phyloP scores from a whole-genome alignment of 2,797 vertebrate species.

The Molossus molossus region DNA sequence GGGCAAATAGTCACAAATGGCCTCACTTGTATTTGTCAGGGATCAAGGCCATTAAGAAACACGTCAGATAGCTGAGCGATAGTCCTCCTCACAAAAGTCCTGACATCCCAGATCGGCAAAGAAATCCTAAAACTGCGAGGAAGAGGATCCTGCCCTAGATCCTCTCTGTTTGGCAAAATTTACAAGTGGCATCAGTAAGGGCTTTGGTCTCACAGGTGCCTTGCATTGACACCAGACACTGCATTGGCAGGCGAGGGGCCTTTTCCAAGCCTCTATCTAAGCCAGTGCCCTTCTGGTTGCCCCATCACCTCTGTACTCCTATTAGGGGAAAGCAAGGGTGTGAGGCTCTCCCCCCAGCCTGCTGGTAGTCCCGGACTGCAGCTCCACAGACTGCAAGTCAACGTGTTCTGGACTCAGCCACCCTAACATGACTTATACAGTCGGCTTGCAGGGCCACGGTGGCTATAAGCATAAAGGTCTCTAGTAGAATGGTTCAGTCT shows the following conservation, averaged over 20 bases:
- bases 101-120: neutral
- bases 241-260: neutral
- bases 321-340: neutral
- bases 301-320: neutral
- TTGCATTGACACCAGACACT: neutral
- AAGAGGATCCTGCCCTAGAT: neutral
- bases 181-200: neutral
- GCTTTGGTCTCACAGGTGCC: neutral
- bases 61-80: neutral
- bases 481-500: neutral
- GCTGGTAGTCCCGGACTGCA: neutral
- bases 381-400: neutral
- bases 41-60: conserved; percentile 23
- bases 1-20: conserved; percentile 47
- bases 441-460: neutral
- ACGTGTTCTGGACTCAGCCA: neutral
- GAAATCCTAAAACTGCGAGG: neutral
- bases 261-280: neutral
- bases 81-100: neutral
- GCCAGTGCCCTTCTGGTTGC: neutral
- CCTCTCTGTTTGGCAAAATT: neutral
- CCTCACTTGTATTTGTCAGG: conserved; percentile 6
- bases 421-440: neutral
- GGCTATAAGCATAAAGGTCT: neutral
- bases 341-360: neutral